Evolutionary conservation across 2,888 invertebrate species (phyloP).

Genomic region (Ophioninae sp.): DNA sequence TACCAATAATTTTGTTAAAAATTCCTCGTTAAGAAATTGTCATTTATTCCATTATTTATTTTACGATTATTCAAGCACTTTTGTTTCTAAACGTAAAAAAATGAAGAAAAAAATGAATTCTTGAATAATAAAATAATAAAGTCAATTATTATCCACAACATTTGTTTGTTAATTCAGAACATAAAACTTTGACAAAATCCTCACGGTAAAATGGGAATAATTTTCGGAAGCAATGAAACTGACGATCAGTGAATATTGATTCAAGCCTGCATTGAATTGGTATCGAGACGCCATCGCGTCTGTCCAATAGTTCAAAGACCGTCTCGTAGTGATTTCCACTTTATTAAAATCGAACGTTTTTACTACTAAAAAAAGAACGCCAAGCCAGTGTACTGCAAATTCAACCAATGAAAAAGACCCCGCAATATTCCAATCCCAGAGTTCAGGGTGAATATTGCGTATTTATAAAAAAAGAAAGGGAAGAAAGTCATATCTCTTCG

Average conservation of each 20-base stretch:
- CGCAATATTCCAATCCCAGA: conserved; percentile 19
- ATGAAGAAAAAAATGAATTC: too few species aligned
- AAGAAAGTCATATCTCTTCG: conserved; percentile 72
- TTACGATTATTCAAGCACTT: too few species aligned
- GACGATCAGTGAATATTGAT: background rate
- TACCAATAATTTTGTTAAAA: too few species aligned
- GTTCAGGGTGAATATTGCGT: conserved; percentile 61
- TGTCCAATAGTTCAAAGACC: background rate
- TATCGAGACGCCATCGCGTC: background rate
- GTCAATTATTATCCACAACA: background rate
- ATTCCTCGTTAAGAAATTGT: too few species aligned
- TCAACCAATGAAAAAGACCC: conserved; percentile 31
- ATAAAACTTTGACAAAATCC: background rate
- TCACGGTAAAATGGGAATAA: background rate
- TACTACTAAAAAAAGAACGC: conserved; percentile 12
- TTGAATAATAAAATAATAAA: background rate
- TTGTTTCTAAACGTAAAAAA: too few species aligned
- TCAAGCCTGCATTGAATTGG: background rate
- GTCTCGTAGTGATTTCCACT: background rate
- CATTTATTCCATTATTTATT: too few species aligned
- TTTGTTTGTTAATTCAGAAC: background rate
- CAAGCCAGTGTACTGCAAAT: conserved; percentile 18
- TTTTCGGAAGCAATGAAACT: background rate
- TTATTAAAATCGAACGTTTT: background rate
- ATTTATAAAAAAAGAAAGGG: conserved; percentile 66